phyloP scores from a whole-genome alignment of 2,113 vertebrate genomes.

The Neolamprologus hecqui region DNA sequence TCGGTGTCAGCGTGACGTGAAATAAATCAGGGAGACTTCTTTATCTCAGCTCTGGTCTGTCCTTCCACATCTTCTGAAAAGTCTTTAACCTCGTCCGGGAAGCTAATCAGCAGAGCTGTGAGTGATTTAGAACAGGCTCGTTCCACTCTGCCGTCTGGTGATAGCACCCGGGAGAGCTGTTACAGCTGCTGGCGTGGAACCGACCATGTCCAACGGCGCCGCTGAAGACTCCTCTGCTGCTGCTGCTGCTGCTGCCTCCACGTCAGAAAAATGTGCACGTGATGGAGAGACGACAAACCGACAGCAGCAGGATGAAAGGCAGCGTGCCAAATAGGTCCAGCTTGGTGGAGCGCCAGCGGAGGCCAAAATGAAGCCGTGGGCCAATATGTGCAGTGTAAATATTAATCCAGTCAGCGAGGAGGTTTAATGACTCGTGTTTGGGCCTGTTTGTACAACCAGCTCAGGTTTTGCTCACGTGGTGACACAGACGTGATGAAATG shows the following conservation, averaged over 20 bases:
- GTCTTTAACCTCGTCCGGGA: constrained; percentile 1
- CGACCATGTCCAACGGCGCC: constrained; percentile 12
- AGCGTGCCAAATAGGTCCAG: background rate
- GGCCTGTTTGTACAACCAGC: background rate
- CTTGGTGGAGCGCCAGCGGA: background rate
- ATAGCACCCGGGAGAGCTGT: constrained; percentile 24
- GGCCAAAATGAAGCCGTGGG: background rate
- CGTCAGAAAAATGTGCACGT: background rate
- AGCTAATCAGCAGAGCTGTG: constrained; percentile 8
- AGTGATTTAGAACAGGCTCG: constrained; percentile 15
- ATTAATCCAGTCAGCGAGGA: constrained; percentile 14
- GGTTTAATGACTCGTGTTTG: constrained; percentile 22
- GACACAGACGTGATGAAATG: background rate
- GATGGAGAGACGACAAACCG: background rate
- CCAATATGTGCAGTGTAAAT: constrained; percentile 25
- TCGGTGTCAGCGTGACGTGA: background rate
- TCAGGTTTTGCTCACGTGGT: background rate
- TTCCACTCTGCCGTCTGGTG: constrained; percentile 2
- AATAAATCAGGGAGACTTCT: constrained; percentile 2
- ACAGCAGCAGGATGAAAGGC: background rate
- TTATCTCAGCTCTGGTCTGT: background rate
- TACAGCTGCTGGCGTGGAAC: constrained; percentile 20
- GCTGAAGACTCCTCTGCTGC: background rate
- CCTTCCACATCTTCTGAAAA: constrained; percentile 13
- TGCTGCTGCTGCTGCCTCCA: background rate